Evolutionary conservation across 1,140 invertebrate species (phyloP).

Genomic region (Oedothorax gibbosus): DNA sequence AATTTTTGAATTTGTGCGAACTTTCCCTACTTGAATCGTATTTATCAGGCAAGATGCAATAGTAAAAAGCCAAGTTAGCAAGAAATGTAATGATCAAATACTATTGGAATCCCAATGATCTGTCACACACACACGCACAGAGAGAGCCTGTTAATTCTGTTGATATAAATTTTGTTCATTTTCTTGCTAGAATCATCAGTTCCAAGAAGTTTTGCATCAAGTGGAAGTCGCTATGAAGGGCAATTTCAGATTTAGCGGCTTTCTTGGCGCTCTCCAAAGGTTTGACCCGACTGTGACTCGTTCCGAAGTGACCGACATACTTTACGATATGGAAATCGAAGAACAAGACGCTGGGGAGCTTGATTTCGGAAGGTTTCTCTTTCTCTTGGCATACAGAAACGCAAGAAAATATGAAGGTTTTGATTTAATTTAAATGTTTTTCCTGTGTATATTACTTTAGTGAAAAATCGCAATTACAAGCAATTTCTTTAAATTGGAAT

Average conservation of each 20-base stretch:
- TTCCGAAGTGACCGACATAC: constrained; percentile 19
- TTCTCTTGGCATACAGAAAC: constrained; percentile 38
- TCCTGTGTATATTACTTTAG: not conserved
- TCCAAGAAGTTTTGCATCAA: constrained; percentile 26
- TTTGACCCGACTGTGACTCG: constrained; percentile 24
- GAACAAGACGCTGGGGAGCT: constrained; percentile 29
- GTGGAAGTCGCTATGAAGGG: constrained; percentile 22
- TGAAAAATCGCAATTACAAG: not conserved
- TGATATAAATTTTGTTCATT: not conserved
- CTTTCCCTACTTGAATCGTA: too few species aligned
- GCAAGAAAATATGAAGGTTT: not conserved
- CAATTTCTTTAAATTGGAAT: not conserved
- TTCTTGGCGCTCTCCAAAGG: constrained; percentile 21
- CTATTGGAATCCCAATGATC: too few species aligned
- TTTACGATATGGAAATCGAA: constrained; percentile 17
- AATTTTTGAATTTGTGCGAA: too few species aligned
- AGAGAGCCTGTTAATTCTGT: too few species aligned
- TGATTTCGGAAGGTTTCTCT: constrained; percentile 52
- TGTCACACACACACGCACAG: too few species aligned
- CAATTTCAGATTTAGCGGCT: constrained; percentile 17
- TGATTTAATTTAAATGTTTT: not conserved
- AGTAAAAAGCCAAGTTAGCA: too few species aligned
- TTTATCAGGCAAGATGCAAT: too few species aligned
- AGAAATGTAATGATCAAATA: too few species aligned
- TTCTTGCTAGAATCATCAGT: constrained; percentile 3